Conservation (phyloP, 2,888 invertebrate genomes). For the Nudaria mundana region DNA sequence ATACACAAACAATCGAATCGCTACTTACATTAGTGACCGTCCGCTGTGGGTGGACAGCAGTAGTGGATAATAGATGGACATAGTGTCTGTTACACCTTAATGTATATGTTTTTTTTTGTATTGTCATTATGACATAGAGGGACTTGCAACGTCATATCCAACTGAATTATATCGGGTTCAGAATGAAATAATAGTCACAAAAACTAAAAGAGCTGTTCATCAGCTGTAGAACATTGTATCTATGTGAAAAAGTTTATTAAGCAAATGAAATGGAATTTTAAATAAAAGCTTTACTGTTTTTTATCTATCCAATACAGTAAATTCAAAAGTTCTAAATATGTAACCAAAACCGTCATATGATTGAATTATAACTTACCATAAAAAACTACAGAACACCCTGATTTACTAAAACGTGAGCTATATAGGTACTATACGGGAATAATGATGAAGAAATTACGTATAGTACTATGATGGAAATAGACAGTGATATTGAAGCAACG, state of each 20-base stretch:
- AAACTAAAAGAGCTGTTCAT: neutral
- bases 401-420: too few species aligned
- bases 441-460: slow-evolving; percentile 55
- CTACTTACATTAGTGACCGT: slow-evolving; percentile 23
- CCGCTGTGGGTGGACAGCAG: slow-evolving; percentile 33
- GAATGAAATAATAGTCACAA: neutral
- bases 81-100: neutral
- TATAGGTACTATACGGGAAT: slow-evolving; percentile 44
- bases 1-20: slow-evolving; percentile 35
- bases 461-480: slow-evolving; percentile 66
- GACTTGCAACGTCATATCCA: neutral
- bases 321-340: too few species aligned
- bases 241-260: too few species aligned
- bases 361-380: too few species aligned
- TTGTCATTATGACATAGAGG: neutral
- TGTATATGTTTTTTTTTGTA: slow-evolving; percentile 1
- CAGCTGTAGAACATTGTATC: too few species aligned
- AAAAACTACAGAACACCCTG: too few species aligned
- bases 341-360: slow-evolving; percentile 27
- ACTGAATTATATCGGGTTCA: neutral
- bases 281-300: too few species aligned
- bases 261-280: too few species aligned
- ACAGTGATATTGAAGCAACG: slow-evolving; percentile 67
- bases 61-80: neutral
- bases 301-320: too few species aligned